phyloP scores from a whole-genome alignment of 92 coral and sea anemone genomes.

The Heteractis magnifica region DNA sequence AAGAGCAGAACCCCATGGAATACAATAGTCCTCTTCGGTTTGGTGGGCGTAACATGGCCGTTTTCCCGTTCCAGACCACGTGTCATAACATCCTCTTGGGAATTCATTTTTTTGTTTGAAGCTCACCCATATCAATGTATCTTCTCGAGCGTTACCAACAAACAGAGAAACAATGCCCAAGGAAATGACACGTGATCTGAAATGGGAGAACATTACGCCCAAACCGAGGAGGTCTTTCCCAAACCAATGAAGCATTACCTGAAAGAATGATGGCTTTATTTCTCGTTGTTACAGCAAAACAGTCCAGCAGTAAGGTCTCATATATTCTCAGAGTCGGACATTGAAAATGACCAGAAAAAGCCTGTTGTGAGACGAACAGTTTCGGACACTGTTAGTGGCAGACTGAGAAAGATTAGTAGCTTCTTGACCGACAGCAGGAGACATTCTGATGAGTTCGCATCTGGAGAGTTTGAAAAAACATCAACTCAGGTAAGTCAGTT shows the following conservation, averaged over 20 bases:
- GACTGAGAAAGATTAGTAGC: constrained; percentile 72
- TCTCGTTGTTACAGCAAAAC: constrained; percentile 9
- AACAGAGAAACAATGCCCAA: too few relatives aligned
- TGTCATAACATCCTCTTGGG: too few relatives aligned
- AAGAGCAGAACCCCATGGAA: too few relatives aligned
- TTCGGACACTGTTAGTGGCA: constrained; percentile 74
- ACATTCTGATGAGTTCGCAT: constrained; percentile 65
- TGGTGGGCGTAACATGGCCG: too few relatives aligned
- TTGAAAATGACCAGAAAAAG: constrained; percentile 22
- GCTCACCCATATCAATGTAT: too few relatives aligned
- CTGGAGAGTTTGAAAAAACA: constrained; percentile 47
- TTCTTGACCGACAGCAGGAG: constrained; percentile 65
- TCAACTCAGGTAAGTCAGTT: constrained; percentile 18
- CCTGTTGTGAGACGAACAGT: constrained; percentile 63
- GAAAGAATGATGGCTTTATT: neutral
- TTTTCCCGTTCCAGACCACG: too few relatives aligned
- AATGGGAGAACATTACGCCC: too few relatives aligned
- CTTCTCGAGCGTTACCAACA: too few relatives aligned
- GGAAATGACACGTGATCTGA: too few relatives aligned
- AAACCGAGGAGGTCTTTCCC: too few relatives aligned
- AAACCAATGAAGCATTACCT: neutral
- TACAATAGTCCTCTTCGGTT: too few relatives aligned
- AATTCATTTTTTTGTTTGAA: too few relatives aligned
- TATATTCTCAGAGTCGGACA: constrained; percentile 25
- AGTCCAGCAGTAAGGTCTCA: constrained; percentile 26